Conservation (phyloP, 2,113 vertebrate species). For the Amphiprion percula region DNA sequence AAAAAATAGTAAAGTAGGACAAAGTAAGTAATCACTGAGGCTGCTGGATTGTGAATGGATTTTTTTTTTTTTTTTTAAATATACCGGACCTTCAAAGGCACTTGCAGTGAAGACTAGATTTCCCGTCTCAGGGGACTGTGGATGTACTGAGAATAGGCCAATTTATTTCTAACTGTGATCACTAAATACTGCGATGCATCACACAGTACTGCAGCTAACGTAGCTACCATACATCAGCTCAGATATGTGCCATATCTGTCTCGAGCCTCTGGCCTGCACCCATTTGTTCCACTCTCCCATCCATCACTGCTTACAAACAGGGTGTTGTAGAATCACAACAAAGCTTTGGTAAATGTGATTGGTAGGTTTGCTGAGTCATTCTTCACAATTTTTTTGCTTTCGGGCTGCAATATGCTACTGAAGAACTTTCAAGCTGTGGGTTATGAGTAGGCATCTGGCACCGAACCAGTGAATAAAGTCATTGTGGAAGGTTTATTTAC, state of each 20-base stretch:
- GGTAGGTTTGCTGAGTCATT: slow-evolving; percentile 49
- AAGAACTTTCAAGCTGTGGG: slow-evolving; percentile 1
- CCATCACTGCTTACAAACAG: slow-evolving; percentile 64
- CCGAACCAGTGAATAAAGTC: slow-evolving; percentile 52
- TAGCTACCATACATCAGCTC: slow-evolving; percentile 67
- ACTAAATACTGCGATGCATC: slow-evolving; percentile 86
- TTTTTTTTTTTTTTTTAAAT: slow-evolving; percentile 54
- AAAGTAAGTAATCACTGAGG: slow-evolving; percentile 85
- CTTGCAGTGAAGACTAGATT: slow-evolving; percentile 77
- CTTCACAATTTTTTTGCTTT: background rate
- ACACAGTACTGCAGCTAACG: slow-evolving; percentile 52
- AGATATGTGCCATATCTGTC: slow-evolving; percentile 73
- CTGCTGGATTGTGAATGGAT: slow-evolving; percentile 84
- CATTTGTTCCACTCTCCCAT: slow-evolving; percentile 31
- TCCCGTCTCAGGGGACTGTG: slow-evolving; percentile 74
- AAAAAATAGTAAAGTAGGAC: slow-evolving; percentile 88
- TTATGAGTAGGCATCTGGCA: slow-evolving; percentile 46
- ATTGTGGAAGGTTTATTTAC: slow-evolving; percentile 61
- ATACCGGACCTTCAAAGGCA: slow-evolving; percentile 77
- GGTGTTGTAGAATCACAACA: slow-evolving; percentile 34
- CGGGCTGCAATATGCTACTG: background rate
- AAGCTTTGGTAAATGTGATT: slow-evolving; percentile 39
- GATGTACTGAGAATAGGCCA: slow-evolving; percentile 81
- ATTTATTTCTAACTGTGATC: slow-evolving; percentile 85
- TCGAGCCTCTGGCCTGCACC: slow-evolving; percentile 47